phyloP scores from a whole-genome alignment of 1,140 invertebrate genomes.

The Armadillidium nasatum region DNA sequence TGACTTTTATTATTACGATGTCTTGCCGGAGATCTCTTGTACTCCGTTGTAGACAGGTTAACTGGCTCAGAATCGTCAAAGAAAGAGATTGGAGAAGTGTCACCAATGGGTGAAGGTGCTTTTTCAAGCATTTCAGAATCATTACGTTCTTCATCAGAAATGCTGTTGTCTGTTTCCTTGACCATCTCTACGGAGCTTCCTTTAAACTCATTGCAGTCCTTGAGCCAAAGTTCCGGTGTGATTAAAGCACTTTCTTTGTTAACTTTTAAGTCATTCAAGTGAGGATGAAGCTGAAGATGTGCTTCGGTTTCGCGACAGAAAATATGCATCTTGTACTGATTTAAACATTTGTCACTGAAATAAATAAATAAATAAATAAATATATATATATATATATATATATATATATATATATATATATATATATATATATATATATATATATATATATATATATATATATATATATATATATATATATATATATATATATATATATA shows the following conservation, averaged over 20 bases:
- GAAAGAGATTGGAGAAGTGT: background rate
- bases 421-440: background rate
- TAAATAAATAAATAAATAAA: background rate
- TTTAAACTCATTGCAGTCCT: conserved; percentile 52
- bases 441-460: background rate
- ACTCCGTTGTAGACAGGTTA: background rate
- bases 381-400: conserved; percentile 11
- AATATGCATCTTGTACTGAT: conserved; percentile 93
- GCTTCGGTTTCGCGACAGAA: conserved; percentile 86
- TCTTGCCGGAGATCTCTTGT: background rate
- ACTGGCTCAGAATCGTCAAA: background rate
- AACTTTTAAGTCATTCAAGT: conserved; percentile 36
- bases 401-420: conserved; percentile 11
- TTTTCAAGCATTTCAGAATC: background rate
- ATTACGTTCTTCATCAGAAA: background rate
- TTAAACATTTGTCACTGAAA: conserved; percentile 83
- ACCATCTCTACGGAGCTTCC: background rate
- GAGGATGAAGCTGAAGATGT: conserved; percentile 69
- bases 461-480: conserved; percentile 18
- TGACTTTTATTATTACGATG: background rate
- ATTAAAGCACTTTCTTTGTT: conserved; percentile 34
- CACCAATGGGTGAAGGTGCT: background rate
- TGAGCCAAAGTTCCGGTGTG: conserved; percentile 73
- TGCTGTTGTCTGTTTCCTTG: background rate
- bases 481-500: too few species aligned